Conservation (phyloP, 2,888 invertebrate species). For the Oxyscelio sp. region DNA sequence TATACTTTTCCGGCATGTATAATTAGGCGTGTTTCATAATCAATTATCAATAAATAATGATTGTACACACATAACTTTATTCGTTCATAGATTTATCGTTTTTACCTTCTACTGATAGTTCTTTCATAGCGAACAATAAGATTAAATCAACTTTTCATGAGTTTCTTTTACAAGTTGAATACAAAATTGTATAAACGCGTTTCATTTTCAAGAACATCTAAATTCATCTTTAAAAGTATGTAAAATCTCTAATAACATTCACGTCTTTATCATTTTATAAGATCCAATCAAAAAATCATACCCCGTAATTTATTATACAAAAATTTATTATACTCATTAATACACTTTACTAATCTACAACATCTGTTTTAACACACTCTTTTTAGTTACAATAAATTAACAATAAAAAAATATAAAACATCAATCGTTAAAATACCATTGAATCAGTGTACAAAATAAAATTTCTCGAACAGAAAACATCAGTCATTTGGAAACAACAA, state of each 20-base stretch:
- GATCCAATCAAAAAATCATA: too few relatives aligned
- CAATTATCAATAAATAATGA: background rate
- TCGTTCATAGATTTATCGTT: too few relatives aligned
- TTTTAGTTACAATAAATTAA: conserved; percentile 25
- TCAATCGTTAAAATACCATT: background rate
- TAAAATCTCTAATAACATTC: background rate
- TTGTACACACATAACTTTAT: background rate
- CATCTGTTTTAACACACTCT: conserved; percentile 1
- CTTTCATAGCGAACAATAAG: too few relatives aligned
- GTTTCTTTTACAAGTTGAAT: conserved; percentile 16
- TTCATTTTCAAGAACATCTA: conserved; percentile 7
- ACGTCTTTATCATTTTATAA: too few relatives aligned
- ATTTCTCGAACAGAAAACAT: conserved; percentile 4
- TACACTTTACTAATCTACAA: conserved; percentile 15
- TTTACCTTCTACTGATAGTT: too few relatives aligned
- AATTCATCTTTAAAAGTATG: conserved; percentile 19
- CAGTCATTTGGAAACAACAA: conserved; percentile 5
- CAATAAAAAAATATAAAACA: conserved; percentile 26
- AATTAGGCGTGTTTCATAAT: conserved; percentile 30
- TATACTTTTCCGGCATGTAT: conserved; percentile 26
- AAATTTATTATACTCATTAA: conserved; percentile 28
- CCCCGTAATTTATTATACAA: conserved; percentile 7
- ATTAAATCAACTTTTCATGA: too few relatives aligned
- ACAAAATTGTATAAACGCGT: conserved; percentile 31
- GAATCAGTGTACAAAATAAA: conserved; percentile 20